Evolutionary conservation across 2,888 invertebrate genomes (phyloP).

Genomic region (Leptarthrus brevirostris): DNA sequence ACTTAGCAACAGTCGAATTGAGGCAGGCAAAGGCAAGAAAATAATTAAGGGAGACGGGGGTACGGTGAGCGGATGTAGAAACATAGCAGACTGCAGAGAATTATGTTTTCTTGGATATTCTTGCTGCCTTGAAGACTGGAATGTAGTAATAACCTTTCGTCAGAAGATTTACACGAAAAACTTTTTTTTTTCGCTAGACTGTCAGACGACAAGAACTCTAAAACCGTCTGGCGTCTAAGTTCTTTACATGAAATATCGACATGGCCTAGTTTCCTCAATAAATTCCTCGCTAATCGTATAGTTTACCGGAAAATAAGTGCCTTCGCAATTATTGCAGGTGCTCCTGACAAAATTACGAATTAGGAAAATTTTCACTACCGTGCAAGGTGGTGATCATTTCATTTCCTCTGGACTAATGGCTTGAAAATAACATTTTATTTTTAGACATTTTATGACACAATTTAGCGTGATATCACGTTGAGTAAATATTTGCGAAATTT

Average conservation of each 20-base stretch:
- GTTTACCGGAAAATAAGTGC: too few relatives aligned
- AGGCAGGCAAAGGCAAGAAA: neutral
- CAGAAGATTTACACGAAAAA: neutral
- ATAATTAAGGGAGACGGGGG: neutral
- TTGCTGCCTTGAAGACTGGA: neutral
- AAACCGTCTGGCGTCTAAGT: slow-evolving; percentile 20
- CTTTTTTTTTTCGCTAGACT: slow-evolving; percentile 5
- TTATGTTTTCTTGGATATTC: neutral
- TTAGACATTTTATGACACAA: too few relatives aligned
- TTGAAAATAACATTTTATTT: too few relatives aligned
- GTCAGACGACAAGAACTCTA: slow-evolving; percentile 11
- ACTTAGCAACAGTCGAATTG: neutral
- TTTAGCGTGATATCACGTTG: too few relatives aligned
- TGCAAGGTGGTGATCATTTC: too few relatives aligned
- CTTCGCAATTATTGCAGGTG: too few relatives aligned
- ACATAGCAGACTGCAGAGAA: neutral
- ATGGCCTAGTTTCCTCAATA: slow-evolving; percentile 15
- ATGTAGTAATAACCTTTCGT: slow-evolving; percentile 8
- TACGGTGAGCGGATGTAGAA: too few relatives aligned
- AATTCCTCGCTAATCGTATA: neutral
- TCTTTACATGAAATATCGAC: slow-evolving; percentile 10
- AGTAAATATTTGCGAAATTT: too few relatives aligned
- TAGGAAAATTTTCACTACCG: too few relatives aligned
- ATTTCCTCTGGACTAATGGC: too few relatives aligned
- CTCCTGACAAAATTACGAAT: too few relatives aligned